These are phyloP conservation scores for Drosophila gaucha DNA, from an alignment of 2,888 invertebrate genomes.

Conservation along the genomic window DNA sequence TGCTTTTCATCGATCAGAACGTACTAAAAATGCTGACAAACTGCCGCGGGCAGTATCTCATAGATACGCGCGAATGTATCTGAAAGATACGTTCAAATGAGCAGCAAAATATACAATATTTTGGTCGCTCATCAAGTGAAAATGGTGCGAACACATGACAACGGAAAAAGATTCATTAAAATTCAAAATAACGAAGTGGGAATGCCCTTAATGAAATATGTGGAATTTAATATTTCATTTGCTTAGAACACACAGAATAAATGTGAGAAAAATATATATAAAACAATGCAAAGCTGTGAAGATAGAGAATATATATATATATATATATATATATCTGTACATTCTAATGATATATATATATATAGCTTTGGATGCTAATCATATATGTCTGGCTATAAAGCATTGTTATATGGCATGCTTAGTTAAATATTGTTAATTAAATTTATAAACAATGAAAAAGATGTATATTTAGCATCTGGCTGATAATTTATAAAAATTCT, in stretches of 20 bases:
- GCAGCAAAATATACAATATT: slow-evolving; percentile 19
- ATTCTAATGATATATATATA: slow-evolving; percentile 1
- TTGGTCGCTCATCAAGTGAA: slow-evolving; percentile 31
- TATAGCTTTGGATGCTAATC: slow-evolving; percentile 5
- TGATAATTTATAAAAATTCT: slow-evolving; percentile 1
- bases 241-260: slow-evolving; percentile 16
- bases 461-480: not conserved
- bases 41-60: slow-evolving; percentile 14
- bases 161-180: not conserved
- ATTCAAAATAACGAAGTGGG: slow-evolving; percentile 34
- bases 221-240: slow-evolving; percentile 27
- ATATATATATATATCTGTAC: not conserved
- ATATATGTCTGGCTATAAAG: slow-evolving; percentile 1
- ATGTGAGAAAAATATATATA: slow-evolving; percentile 40
- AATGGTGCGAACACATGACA: slow-evolving; percentile 30
- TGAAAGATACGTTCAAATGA: slow-evolving; percentile 6
- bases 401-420: slow-evolving; percentile 27
- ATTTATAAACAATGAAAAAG: not conserved
- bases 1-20: slow-evolving; percentile 62
- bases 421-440: slow-evolving; percentile 30
- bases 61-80: slow-evolving; percentile 17
- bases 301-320: not conserved
- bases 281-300: slow-evolving; percentile 33
- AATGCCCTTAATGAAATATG: slow-evolving; percentile 43
- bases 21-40: slow-evolving; percentile 38